Conservation (phyloP, 2,797 vertebrate genomes). For the Tamandua tetradactyla region DNA sequence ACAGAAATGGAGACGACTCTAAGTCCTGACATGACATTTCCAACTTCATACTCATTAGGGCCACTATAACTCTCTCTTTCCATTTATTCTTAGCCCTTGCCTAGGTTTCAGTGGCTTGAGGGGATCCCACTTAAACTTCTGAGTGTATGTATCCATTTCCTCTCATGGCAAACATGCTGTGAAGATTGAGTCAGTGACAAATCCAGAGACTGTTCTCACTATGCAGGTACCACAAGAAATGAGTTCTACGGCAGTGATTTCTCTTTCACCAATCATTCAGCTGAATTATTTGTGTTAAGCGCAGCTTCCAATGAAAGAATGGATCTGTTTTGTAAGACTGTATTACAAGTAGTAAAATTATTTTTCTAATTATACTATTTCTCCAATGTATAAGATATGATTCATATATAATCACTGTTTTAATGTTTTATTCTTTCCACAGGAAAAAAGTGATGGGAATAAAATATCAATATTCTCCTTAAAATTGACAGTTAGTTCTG, state of each 20-base stretch:
- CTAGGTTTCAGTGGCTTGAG: accelerated
- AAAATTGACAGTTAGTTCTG: conserved; percentile 84
- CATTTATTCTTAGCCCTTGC: background rate
- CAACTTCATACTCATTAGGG: accelerated
- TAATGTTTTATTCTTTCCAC: conserved; percentile 82
- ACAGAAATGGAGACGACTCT: background rate
- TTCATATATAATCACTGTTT: conserved; percentile 84
- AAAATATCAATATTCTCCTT: conserved; percentile 84
- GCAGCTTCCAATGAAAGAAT: background rate
- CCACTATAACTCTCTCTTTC: accelerated
- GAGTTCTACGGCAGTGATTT: background rate
- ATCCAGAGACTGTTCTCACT: accelerated
- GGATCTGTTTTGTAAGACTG: conserved; percentile 24
- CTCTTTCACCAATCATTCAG: background rate
- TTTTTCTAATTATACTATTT: conserved; percentile 75
- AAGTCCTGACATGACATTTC: accelerated
- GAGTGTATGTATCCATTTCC: accelerated
- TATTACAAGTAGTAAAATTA: conserved; percentile 52
- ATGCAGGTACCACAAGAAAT: accelerated
- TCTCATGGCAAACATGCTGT: accelerated
- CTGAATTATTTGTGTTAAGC: background rate
- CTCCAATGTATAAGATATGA: conserved; percentile 80
- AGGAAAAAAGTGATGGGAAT: conserved; percentile 77
- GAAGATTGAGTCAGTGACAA: accelerated
- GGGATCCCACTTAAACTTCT: background rate